Base-by-base conservation (phyloP, 2,113 vertebrate species). In the Ceratotherium simum region DNA sequence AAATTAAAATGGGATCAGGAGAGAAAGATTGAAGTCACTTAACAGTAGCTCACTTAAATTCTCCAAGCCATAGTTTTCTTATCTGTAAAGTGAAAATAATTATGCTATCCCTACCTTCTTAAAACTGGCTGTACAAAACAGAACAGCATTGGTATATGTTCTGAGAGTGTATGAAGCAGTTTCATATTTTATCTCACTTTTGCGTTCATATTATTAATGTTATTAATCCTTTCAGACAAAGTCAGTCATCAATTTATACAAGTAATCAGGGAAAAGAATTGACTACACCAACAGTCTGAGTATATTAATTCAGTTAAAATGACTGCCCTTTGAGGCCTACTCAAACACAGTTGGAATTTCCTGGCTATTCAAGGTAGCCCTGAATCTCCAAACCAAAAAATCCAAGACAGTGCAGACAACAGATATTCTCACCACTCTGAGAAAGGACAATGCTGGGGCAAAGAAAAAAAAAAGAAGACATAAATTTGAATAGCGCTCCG, bases 211-310 rank as follows among this genome's bases (percentile, higher is more conserved):
- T 25, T 82, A 54, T 54, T 65, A 73, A 90, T 36, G 29, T 62
- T 62, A 85, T 85, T 76, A 51, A 86, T 73, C 58, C 33, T 73
- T 96, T 67, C 60, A 70, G 69, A 90, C 67, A 96, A 91, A 85
- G 14, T 33, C 90, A 93, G 31, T 64, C 86, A 79, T 72, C 36
- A 31, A 65, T 27, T 93, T 67, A 72, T 70, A 70, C 4, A 56
- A 80, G 42, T 75, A 69, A 89, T 42, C 23, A n/a, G 36, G n/a
- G 36, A 56, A 86, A 76, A 60, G 64, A 89, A 81, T 69, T 25
- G 86, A 90, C 48, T 29, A 82, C 79, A 36, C 27, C 39, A 80
- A 48, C 27, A 89, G 8, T 58, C 51, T 86, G 54, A 58, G n/a
- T 51, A 27, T 62, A 90, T 92, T 56, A 73, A 91, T 21, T 80